Percentiles rank a stretch among this genome's conserved stretches.
These are phyloP conservation scores for Trachelipus rathkii DNA, from an alignment of 1,140 invertebrate genomes.

Conservation along the genomic window DNA sequence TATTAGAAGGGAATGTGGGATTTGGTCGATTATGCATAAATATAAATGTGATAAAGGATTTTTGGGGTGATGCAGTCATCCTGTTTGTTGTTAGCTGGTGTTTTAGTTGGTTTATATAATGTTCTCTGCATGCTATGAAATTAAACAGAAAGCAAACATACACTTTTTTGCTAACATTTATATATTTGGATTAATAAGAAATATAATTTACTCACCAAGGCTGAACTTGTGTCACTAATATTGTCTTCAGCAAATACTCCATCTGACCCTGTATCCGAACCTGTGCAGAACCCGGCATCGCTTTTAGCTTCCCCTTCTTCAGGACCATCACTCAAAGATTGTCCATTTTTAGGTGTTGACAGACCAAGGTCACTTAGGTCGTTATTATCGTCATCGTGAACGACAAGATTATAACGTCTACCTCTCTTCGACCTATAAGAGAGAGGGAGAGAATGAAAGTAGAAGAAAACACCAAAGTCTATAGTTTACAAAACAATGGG, in stretches of 20 bases:
- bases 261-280: conserved; percentile 45
- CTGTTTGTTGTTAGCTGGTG: too few species aligned
- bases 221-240: conserved; percentile 61
- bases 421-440: conserved; percentile 53
- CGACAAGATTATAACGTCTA: conserved; percentile 58
- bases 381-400: conserved; percentile 69
- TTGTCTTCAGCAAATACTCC: conserved; percentile 80
- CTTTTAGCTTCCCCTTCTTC: conserved; percentile 41
- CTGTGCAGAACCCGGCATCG: conserved; percentile 45
- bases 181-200: background rate
- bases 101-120: too few species aligned
- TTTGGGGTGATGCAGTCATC: too few species aligned
- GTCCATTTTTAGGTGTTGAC: conserved; percentile 68
- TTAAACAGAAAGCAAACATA: background rate
- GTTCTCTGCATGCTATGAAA: too few species aligned
- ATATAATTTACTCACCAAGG: conserved; percentile 35
- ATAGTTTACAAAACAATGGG: background rate
- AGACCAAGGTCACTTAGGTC: conserved; percentile 77
- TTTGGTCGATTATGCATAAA: too few species aligned
- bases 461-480: background rate
- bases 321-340: conserved; percentile 51
- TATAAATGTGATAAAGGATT: too few species aligned
- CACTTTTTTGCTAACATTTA: background rate
- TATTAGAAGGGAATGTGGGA: too few species aligned
- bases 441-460: background rate